These are phyloP conservation scores for Neosilurus mollespiculum DNA, from an alignment of 2,797 vertebrate genomes.

Conservation along the genomic window DNA sequence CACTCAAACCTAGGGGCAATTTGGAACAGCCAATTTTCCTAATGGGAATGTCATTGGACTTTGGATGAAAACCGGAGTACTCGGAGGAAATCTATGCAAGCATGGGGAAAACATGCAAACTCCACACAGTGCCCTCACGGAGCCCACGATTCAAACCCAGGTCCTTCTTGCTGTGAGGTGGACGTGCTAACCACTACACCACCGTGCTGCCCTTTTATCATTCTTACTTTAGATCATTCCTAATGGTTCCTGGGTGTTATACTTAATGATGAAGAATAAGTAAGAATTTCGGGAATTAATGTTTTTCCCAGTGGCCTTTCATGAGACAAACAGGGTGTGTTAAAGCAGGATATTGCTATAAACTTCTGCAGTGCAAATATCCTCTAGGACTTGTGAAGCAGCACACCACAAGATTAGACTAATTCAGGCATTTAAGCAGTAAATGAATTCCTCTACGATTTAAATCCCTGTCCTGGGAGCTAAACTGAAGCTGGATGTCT, in stretches of 20 bases:
- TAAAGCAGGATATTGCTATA: neutral
- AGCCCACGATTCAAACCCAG: too few relatives aligned
- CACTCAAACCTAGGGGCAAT: too few relatives aligned
- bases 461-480: neutral
- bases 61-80: too few relatives aligned
- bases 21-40: too few relatives aligned
- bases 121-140: too few relatives aligned
- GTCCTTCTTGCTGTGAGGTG: too few relatives aligned
- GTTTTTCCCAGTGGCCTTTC: neutral
- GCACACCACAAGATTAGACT: conserved; percentile 3
- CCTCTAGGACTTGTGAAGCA: neutral
- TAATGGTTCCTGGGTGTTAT: neutral
- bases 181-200: too few relatives aligned
- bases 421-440: neutral
- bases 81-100: too few relatives aligned
- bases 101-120: too few relatives aligned
- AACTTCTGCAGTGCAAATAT: neutral
- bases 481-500: neutral
- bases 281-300: neutral
- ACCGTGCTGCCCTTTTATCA: too few relatives aligned
- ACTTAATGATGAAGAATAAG: neutral
- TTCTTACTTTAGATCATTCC: neutral
- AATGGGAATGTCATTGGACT: too few relatives aligned
- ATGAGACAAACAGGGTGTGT: conserved; percentile 6
- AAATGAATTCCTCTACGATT: neutral